These are phyloP conservation scores for Troides aeacus DNA, from an alignment of 2,888 invertebrate genomes.

Conservation along the genomic window DNA sequence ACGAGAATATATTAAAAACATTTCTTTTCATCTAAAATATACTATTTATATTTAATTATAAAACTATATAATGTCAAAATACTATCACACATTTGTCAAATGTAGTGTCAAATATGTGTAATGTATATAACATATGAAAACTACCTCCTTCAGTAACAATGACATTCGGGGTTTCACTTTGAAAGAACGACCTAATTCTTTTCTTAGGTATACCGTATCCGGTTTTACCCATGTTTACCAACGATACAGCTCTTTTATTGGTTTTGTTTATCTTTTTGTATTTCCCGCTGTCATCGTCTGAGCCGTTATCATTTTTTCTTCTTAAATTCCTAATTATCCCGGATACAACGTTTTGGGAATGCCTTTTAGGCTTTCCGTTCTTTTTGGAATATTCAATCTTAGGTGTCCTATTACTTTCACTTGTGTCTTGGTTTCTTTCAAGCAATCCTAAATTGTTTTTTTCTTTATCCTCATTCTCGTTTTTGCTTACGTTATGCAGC, in stretches of 20 bases:
- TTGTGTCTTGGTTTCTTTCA: conserved; percentile 58
- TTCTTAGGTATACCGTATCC: conserved; percentile 61
- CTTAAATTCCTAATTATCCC: conserved; percentile 64
- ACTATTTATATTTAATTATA: too few relatives aligned
- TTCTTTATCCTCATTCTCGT: conserved; percentile 36
- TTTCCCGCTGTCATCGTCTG: conserved; percentile 71
- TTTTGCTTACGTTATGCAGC: conserved; percentile 47
- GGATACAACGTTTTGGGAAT: conserved; percentile 59
- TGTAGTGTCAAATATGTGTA: conserved; percentile 31
- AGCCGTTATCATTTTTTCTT: conserved; percentile 60
- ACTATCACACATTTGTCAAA: conserved; percentile 24
- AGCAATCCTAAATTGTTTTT: conserved; percentile 64
- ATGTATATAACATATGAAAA: conserved; percentile 31
- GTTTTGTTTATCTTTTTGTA: conserved; percentile 74
- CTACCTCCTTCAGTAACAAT: conserved; percentile 79
- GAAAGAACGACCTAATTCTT: conserved; percentile 68
- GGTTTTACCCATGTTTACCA: conserved; percentile 64
- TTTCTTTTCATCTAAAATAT: too few relatives aligned
- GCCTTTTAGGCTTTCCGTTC: conserved; percentile 59
- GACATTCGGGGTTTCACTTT: conserved; percentile 71
- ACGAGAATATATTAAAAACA: too few relatives aligned
- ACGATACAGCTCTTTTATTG: conserved; percentile 69
- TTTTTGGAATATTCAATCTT: conserved; percentile 66
- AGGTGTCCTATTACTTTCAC: conserved; percentile 40
- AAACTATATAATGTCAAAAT: conserved; percentile 3